Base-by-base conservation (phyloP, 2,113 vertebrate species). In the Cryptomyrus ogoouensis region DNA sequence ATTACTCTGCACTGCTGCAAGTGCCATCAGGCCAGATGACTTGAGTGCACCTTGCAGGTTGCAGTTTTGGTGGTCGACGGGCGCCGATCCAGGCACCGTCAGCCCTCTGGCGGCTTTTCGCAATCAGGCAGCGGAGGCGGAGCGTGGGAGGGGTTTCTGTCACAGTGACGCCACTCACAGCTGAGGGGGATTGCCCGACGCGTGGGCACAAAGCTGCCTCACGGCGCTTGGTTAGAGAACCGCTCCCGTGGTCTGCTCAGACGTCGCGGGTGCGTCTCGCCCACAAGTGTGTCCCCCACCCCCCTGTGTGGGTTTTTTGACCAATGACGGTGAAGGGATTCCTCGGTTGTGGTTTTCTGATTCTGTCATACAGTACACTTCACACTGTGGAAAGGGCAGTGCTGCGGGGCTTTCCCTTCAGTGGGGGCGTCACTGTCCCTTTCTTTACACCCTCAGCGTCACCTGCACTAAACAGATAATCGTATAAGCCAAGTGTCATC, bases 131-230 rank as follows among this genome's bases (percentile, higher is more conserved):
- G 74, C 27, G 90, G 53, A 84, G 27, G 80, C 3, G 88, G 46
- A 49, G 90, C 58, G 92, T 86, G 89, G 90, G 92, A 47, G 89
- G 88, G 56, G 91, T 89, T 49, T 92, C 90, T 77, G 50, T 83
- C 1, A 39, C 49, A 35, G 15, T 93, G 89, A 89, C 49, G 3
- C 31, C 15, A 47, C 44, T 44, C 21, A 3, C 19, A 9, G 46
- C 90, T 91, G 91, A 90, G 91, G 92, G 93, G 92, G 92, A 92
- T 92, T 93, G 89, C 93, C 92, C 91, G 52, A 62, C 12, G 83
- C 53, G 92, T 91, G 91, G 92, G 93, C 44, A 87, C 66, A 7
- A 62, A 83, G 49, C 77, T 47, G 85, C 49, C 85, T 35, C 44
- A 17, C 74, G 2, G 3, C 10, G 1, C 27, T 31, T 13, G 35